Percentiles rank a stretch among this genome's conserved stretches.
Evolutionary conservation across 1,140 invertebrate species (phyloP).

Genomic region (Aradophagus sp.): DNA sequence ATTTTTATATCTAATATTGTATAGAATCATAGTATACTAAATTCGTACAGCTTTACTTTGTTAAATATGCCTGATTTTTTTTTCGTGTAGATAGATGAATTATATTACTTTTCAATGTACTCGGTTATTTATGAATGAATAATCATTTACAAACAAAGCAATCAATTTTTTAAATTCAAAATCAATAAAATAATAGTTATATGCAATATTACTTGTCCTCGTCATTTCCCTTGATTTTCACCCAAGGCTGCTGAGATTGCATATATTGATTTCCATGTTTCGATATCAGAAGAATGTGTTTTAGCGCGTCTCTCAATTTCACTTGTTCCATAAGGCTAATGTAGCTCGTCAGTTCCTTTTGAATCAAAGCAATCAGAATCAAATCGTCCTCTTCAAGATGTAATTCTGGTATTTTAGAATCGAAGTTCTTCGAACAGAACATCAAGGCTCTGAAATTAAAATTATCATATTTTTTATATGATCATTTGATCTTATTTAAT

Average conservation of each 20-base stretch:
- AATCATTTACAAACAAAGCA: too few relatives aligned
- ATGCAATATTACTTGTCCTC: conserved; percentile 80
- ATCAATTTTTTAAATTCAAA: conserved; percentile 2
- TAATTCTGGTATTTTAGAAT: conserved; percentile 84
- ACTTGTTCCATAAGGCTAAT: conserved; percentile 87
- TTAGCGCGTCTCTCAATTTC: conserved; percentile 89
- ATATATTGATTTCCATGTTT: conserved; percentile 97
- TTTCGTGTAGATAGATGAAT: too few relatives aligned
- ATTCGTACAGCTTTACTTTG: too few relatives aligned
- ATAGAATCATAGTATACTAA: too few relatives aligned
- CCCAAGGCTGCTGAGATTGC: conserved; percentile 96
- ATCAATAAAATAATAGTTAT: conserved; percentile 18
- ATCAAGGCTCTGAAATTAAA: conserved; percentile 81
- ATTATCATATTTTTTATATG: neutral
- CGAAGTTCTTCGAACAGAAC: conserved; percentile 92
- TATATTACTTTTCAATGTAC: too few relatives aligned
- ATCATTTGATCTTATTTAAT: too few relatives aligned
- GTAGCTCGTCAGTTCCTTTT: conserved; percentile 88
- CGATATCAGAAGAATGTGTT: conserved; percentile 90
- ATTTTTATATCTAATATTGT: too few relatives aligned
- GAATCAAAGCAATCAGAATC: conserved; percentile 86
- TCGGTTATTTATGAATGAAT: too few relatives aligned
- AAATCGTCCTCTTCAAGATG: conserved; percentile 82
- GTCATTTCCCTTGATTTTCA: conserved; percentile 88
- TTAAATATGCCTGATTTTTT: too few relatives aligned